Evolutionary conservation across 2,888 invertebrate species (phyloP).

Genomic region (Hyposoter dolosus): DNA sequence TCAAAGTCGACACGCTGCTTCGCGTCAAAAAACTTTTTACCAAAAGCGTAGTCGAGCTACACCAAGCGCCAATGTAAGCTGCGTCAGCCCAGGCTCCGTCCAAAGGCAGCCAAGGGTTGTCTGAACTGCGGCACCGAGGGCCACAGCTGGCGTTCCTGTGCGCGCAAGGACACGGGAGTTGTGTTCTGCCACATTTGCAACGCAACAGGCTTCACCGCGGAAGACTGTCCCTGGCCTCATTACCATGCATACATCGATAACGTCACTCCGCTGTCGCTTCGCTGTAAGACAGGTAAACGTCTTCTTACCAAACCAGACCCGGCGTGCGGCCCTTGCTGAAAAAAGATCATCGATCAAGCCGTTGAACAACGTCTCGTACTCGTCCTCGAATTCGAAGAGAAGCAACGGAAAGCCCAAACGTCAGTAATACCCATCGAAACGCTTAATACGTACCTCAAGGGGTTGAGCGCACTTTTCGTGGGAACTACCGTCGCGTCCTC

Average conservation of each 20-base stretch:
- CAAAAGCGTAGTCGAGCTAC: not conserved
- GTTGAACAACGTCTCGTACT: not conserved
- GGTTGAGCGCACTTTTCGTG: too few species aligned
- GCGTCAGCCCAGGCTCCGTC: slow-evolving; percentile 18
- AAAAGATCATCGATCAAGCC: not conserved
- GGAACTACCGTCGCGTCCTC: too few species aligned
- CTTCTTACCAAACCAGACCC: not conserved
- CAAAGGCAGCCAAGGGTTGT: slow-evolving; percentile 10
- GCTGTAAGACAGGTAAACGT: not conserved
- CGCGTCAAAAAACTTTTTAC: slow-evolving; percentile 7
- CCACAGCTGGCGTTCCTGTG: slow-evolving; percentile 17
- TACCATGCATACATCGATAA: not conserved
- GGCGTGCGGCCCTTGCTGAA: not conserved
- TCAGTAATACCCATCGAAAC: not conserved
- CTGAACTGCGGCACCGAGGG: slow-evolving; percentile 17
- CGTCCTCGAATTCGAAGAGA: not conserved
- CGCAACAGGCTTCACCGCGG: not conserved
- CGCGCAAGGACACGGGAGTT: not conserved
- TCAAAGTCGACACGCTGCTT: not conserved
- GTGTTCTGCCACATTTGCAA: not conserved
- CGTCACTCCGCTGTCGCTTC: not conserved
- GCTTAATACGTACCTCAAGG: not conserved
- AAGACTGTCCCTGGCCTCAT: not conserved
- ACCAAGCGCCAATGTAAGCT: slow-evolving; percentile 18
- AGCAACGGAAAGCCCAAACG: not conserved